Evolutionary conservation across 2,888 invertebrate genomes (phyloP).

Genomic region (Zeuzera pyrina): DNA sequence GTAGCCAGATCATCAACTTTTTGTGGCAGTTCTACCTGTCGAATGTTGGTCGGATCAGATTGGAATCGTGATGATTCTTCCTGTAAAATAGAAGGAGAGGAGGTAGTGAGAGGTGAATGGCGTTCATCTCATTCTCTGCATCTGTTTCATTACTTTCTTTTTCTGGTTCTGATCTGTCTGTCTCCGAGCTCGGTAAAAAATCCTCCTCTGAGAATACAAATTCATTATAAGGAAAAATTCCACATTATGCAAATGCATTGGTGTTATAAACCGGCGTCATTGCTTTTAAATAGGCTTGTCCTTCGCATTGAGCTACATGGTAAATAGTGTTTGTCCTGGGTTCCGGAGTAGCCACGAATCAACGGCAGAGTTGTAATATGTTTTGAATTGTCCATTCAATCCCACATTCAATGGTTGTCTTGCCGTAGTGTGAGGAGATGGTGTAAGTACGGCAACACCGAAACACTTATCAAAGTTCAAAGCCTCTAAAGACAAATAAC

Average conservation of each 20-base stretch:
- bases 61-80: neutral
- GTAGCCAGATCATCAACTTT: neutral
- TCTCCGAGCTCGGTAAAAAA: constrained; percentile 18
- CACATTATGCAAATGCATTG: constrained; percentile 12
- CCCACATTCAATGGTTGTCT: constrained; percentile 38
- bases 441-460: constrained; percentile 34
- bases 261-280: constrained; percentile 31
- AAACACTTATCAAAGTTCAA: constrained; percentile 25
- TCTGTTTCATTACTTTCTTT: neutral
- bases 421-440: constrained; percentile 37
- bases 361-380: constrained; percentile 23
- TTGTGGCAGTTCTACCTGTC: too few species aligned
- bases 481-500: constrained; percentile 21
- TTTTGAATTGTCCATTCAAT: constrained; percentile 34
- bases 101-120: neutral
- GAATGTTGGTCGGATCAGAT: too few species aligned
- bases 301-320: constrained; percentile 22
- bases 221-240: constrained; percentile 23
- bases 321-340: constrained; percentile 34
- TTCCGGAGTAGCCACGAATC: constrained; percentile 29
- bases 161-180: constrained; percentile 3
- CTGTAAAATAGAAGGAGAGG: constrained; percentile 1
- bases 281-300: constrained; percentile 17
- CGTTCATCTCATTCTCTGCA: constrained; percentile 1
- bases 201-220: constrained; percentile 24